Percentiles rank a stretch among this genome's conserved stretches.
Conservation (phyloP, 1,140 invertebrate genomes). For the Drosophila ohnishii region DNA sequence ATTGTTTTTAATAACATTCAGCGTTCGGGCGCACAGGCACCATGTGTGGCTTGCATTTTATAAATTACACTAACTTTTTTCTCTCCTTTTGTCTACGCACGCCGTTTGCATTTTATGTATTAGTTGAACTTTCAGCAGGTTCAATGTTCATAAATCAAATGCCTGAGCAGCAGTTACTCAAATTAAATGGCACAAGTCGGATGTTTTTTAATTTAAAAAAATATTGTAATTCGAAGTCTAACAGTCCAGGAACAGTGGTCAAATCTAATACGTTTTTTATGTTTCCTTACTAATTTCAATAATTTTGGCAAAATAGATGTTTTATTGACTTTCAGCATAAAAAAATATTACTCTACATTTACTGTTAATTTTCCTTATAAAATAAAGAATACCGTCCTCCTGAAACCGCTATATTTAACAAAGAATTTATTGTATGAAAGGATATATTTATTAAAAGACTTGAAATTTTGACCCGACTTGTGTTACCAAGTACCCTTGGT, state of each 20-base stretch:
- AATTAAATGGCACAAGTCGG: slow-evolving; percentile 26
- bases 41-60: slow-evolving; percentile 71
- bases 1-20: slow-evolving; percentile 80
- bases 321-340: not conserved
- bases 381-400: not conserved
- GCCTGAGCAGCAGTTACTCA: slow-evolving; percentile 26
- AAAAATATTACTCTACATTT: not conserved
- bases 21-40: slow-evolving; percentile 36
- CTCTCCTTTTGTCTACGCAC: slow-evolving; percentile 37
- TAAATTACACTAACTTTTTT: slow-evolving; percentile 62
- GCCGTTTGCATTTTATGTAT: slow-evolving; percentile 50
- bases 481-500: not conserved
- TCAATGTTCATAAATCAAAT: slow-evolving; percentile 53
- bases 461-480: not conserved
- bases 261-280: not conserved
- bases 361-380: not conserved
- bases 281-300: too few species aligned
- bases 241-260: not conserved
- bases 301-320: not conserved
- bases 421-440: not conserved
- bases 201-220: not conserved
- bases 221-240: not conserved
- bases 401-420: not conserved
- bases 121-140: slow-evolving; percentile 48
- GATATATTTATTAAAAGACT: not conserved